These are phyloP conservation scores for Pocillopora meandrina DNA, from an alignment of 92 coral and sea anemone genomes.

Conservation along the genomic window DNA sequence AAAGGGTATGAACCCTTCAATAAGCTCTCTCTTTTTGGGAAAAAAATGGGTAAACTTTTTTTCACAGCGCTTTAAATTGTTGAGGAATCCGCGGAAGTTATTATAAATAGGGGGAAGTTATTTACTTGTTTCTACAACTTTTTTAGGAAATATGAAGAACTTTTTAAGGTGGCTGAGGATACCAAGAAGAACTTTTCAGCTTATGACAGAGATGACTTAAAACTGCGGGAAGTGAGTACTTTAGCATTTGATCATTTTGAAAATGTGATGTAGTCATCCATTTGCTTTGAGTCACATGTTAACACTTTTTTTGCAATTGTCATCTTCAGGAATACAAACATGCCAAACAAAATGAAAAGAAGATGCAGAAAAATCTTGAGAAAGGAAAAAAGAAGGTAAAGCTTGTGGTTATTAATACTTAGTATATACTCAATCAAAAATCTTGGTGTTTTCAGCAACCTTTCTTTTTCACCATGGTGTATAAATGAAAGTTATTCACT, in stretches of 20 bases:
- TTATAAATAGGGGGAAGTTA: too few relatives aligned
- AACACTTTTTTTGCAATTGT: neutral
- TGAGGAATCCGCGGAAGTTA: too few relatives aligned
- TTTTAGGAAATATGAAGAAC: slow-evolving; percentile 74
- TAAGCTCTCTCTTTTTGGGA: too few relatives aligned
- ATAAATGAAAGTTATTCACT: neutral
- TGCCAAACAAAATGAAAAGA: slow-evolving; percentile 79
- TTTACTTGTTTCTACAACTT: neutral
- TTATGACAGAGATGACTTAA: slow-evolving; percentile 92
- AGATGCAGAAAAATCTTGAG: slow-evolving; percentile 70
- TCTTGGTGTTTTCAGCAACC: neutral
- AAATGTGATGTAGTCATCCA: neutral
- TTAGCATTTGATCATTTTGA: neutral
- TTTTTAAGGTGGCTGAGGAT: slow-evolving; percentile 75
- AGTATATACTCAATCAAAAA: neutral
- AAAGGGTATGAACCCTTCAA: too few relatives aligned
- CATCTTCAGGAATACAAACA: slow-evolving; percentile 78
- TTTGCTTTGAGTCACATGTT: neutral
- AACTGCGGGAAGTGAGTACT: slow-evolving; percentile 80
- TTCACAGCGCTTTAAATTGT: too few relatives aligned
- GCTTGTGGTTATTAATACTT: neutral
- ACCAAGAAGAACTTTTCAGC: slow-evolving; percentile 85
- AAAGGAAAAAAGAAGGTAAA: slow-evolving; percentile 92
- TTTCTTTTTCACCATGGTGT: neutral
- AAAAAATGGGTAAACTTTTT: too few relatives aligned